A percentile compares a stretch with the other conserved stretches of the same genome.
These are phyloP conservation scores for Macrostomum lignano DNA, from an alignment of 1,140 invertebrate species.

Conservation along the genomic window DNA sequence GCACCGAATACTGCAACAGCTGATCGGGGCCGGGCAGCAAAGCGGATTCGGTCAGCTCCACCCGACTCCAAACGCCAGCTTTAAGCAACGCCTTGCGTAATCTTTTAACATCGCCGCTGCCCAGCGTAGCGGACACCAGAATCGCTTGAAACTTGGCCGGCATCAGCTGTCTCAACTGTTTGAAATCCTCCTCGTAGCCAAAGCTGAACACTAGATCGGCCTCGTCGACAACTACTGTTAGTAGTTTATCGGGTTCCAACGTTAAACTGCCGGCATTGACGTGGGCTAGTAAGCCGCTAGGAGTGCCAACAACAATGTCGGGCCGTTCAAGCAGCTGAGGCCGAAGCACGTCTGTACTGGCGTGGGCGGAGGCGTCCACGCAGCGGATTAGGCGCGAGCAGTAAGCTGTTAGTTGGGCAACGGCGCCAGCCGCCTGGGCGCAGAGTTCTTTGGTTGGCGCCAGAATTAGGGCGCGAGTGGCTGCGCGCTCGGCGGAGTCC, in stretches of 20 bases:
- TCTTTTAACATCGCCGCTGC: slow-evolving; percentile 58
- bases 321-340: slow-evolving; percentile 32
- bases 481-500: too few relatives aligned
- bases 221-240: slow-evolving; percentile 64
- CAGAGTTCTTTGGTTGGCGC: too few relatives aligned
- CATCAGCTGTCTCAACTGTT: slow-evolving; percentile 39
- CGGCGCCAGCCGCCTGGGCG: too few relatives aligned
- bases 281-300: slow-evolving; percentile 50
- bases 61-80: slow-evolving; percentile 30
- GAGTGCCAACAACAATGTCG: slow-evolving; percentile 70
- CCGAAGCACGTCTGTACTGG: too few relatives aligned
- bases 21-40: slow-evolving; percentile 3
- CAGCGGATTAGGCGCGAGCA: too few relatives aligned
- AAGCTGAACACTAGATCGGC: slow-evolving; percentile 90
- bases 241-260: slow-evolving; percentile 44
- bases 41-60: slow-evolving; percentile 3
- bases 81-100: slow-evolving; percentile 68
- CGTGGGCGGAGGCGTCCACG: too few relatives aligned
- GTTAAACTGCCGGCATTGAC: slow-evolving; percentile 48
- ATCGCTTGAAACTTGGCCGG: slow-evolving; percentile 39
- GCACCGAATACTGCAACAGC: slow-evolving; percentile 12
- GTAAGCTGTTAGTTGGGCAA: too few relatives aligned
- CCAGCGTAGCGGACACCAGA: slow-evolving; percentile 76
- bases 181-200: slow-evolving; percentile 75
- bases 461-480: too few relatives aligned